Base-by-base conservation (phyloP, 2,888 invertebrate genomes). In the Diarsia rubi region DNA sequence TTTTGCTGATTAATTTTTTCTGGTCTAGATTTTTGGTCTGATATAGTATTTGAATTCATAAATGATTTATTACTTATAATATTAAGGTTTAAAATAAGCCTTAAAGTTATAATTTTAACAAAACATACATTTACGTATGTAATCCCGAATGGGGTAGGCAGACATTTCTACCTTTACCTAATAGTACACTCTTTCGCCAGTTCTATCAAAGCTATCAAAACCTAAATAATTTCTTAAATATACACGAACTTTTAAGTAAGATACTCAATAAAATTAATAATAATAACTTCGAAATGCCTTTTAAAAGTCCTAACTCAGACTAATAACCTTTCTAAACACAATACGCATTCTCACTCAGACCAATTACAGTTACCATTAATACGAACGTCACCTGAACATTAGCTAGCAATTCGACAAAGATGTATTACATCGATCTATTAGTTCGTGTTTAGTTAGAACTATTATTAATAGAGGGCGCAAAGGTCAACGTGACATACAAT, bases 401-500 rank as follows among this genome's bases (percentile, higher is more conserved):
- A 77, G 63, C 73, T 37, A 68, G 62, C 52, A 21, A 85, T 83
- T 79, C 74, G 57, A 79, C 73, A 45, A 82, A 85, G 82, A 85
- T 57, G 70, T 82, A 85, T 82, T 84, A 75, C 82, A 73, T 78
- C 63, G 68, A 86, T 82, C 66, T 66, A 85, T 85, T 86, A 79
- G 78, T 79, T 74, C 24, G 42, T 27, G 67, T 70, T 79, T 64
- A 69, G 57, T 75, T 63, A 69, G 60, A 47, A 65, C 27, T 47
- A n/a, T 64, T 73, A 59, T 70, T 59, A 79, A 71, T 66, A 72
- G 24, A 71, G 12, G 31, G 12, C 60, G 69, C 63, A 69, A 77
- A 74, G 79, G 75, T 72, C 71, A 71, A n/a, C 12, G n/a, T 76
- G 72, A 54, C 67, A 72, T 73, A 73, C 83, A 85, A 77, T 75